Evolutionary conservation across 2,113 vertebrate species (phyloP), one percentile per base, ranked within the genome.

Genomic region (Dipodomys stephensi): DNA sequence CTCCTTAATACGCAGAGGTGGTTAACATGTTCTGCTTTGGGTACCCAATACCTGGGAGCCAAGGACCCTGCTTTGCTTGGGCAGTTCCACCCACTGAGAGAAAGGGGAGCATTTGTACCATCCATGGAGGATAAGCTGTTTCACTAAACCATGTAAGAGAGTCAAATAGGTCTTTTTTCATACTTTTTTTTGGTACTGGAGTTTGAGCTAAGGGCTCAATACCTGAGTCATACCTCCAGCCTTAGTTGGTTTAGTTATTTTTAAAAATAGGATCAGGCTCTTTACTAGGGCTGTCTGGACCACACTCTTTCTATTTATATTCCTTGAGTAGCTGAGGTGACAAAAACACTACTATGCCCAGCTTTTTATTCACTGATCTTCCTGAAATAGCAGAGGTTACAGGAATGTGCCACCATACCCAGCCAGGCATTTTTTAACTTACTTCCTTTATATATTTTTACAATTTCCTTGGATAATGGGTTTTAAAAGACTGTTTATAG

Each of bases 391-490:
- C 12, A 15, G 53, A 49, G 49, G 12, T 49, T 49, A 49, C 49
- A 49, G 53, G 53, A 57, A 57, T 57, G 53, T 18, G 15, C 53
- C 3, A 57, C 15, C 53, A 18, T 57, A 57, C 53, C 53, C 53
- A 57, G 53, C 53, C 71, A 22, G 12, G 68, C 69, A 89, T 87
- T 96, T 81, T 74, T 96, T 92, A 89, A 87, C 73, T 23, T 93
- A 18, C 16, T 76, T 93, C 27, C 57, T 73, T 18, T 87, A 44
- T 44, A 57, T 74, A 7, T 83, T 89, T 94, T 30, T 30, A 73
- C 13, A 88, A 23, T 85, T 35, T 88, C 81, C 76, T 39, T 19
- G 79, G 68, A 81, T 39, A 79, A 86, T 28, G n/a, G 9, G 10
- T 65, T 96, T 93, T 92, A 60, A 89, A 90, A 94, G 57, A 92